Conservation (phyloP, 2,113 vertebrate species). For the Dendropsophus ebraccatus region DNA sequence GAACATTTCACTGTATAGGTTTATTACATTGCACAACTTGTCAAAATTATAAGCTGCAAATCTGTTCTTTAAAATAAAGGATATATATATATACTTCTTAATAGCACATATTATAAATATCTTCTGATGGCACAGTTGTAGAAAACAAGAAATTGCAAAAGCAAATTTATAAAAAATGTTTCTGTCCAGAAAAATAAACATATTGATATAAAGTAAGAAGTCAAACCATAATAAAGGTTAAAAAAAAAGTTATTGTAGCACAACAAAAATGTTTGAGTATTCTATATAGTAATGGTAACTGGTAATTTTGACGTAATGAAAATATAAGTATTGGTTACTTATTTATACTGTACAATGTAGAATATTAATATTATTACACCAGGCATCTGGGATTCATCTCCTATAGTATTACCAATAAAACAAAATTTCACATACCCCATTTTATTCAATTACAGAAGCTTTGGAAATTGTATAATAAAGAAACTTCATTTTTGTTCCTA, state of each 20-base stretch:
- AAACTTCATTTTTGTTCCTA: slow-evolving; percentile 4
- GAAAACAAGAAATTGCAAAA: not conserved
- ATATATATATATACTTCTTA: slow-evolving; percentile 42
- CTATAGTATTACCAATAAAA: not conserved
- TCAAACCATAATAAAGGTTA: not conserved
- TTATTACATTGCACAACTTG: slow-evolving; percentile 30
- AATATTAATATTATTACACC: slow-evolving; percentile 16
- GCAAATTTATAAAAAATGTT: slow-evolving; percentile 55
- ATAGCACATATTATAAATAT: slow-evolving; percentile 44
- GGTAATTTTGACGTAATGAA: slow-evolving; percentile 40
- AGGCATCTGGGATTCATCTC: not conserved
- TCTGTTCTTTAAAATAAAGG: slow-evolving; percentile 16
- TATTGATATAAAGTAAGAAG: slow-evolving; percentile 20
- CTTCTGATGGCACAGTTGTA: slow-evolving; percentile 46
- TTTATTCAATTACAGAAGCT: slow-evolving; percentile 30
- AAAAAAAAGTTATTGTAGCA: slow-evolving; percentile 27
- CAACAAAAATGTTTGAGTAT: slow-evolving; percentile 17
- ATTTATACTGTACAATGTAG: slow-evolving; percentile 32
- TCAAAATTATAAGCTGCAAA: slow-evolving; percentile 44
- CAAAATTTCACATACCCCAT: not conserved
- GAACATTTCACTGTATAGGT: slow-evolving; percentile 54
- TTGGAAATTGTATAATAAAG: slow-evolving; percentile 42
- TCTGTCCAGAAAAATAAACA: slow-evolving; percentile 5
- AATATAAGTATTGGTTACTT: slow-evolving; percentile 30
- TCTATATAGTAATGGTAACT: slow-evolving; percentile 28